Percentiles rank a stretch among this genome's conserved stretches.
These are phyloP conservation scores for Daktulosphaira vitifoliae DNA, from an alignment of 1,140 invertebrate species.

Conservation along the genomic window DNA sequence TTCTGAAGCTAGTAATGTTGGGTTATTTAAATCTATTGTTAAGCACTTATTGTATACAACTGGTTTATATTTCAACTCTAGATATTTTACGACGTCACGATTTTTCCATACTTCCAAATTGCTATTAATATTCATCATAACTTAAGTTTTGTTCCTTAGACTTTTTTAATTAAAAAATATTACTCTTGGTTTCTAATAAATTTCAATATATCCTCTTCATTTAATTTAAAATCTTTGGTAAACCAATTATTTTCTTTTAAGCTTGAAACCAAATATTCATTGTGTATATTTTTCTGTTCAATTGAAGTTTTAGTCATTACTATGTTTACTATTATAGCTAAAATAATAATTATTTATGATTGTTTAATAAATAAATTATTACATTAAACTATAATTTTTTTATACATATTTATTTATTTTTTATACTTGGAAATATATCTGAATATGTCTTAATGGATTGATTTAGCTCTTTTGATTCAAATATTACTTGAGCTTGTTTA, in stretches of 20 bases:
- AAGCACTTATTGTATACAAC: slow-evolving; percentile 4
- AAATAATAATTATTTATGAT: not conserved
- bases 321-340: slow-evolving; percentile 18
- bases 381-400: not conserved
- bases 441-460: not conserved
- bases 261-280: not conserved
- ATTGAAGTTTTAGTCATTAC: slow-evolving; percentile 7
- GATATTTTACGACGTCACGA: not conserved
- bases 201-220: not conserved
- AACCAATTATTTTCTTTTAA: not conserved
- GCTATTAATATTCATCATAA: not conserved
- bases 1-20: not conserved
- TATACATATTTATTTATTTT: not conserved
- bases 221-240: not conserved
- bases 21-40: not conserved
- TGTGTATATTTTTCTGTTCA: not conserved
- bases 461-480: not conserved
- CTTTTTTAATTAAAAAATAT: too few species aligned
- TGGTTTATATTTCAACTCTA: slow-evolving; percentile 3
- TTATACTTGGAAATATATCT: slow-evolving; percentile 13
- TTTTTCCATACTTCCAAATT: slow-evolving; percentile 16
- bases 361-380: not conserved
- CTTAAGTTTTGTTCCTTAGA: slow-evolving; percentile 1
- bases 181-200: too few species aligned
- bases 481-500: slow-evolving; percentile 13